Evolutionary conservation across 2,797 vertebrate genomes (phyloP).

Genomic region (Parambassis ranga): DNA sequence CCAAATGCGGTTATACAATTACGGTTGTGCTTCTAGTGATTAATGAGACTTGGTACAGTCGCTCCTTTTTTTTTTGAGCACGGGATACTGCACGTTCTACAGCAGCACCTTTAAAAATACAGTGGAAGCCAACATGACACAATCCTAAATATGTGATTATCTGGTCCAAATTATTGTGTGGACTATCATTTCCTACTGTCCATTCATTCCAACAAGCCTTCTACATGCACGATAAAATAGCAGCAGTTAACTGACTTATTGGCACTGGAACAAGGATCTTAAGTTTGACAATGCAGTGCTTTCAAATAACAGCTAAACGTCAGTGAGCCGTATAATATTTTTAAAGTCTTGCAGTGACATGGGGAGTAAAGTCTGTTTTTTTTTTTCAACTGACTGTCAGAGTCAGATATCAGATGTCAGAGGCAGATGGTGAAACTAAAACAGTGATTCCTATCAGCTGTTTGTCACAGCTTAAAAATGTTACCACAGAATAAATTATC

Average conservation of each 20-base stretch:
- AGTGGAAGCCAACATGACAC: background rate
- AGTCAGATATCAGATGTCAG: slow-evolving; percentile 53
- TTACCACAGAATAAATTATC: slow-evolving; percentile 32
- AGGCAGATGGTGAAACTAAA: slow-evolving; percentile 40
- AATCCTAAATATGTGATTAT: slow-evolving; percentile 20
- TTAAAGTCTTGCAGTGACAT: slow-evolving; percentile 32
- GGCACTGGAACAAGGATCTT: slow-evolving; percentile 17
- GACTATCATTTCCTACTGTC: background rate
- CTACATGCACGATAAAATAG: background rate
- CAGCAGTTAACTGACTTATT: slow-evolving; percentile 13
- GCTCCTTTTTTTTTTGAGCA: slow-evolving; percentile 41
- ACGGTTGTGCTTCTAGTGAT: slow-evolving; percentile 73
- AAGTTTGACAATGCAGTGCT: slow-evolving; percentile 14
- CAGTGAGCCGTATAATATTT: slow-evolving; percentile 36
- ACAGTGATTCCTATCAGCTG: slow-evolving; percentile 42
- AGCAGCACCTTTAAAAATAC: background rate
- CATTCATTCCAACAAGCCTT: no score
- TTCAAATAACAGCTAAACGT: slow-evolving; percentile 19
- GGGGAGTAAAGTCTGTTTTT: slow-evolving; percentile 26
- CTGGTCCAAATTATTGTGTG: slow-evolving; percentile 6
- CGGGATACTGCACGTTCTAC: slow-evolving; percentile 20
- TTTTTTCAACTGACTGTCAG: slow-evolving; percentile 34
- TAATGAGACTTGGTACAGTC: slow-evolving; percentile 52
- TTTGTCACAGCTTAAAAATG: slow-evolving; percentile 34
- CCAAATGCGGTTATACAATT: slow-evolving; percentile 76